phyloP scores from a whole-genome alignment of 1,140 invertebrate genomes.

The Apis mellifera region Amel_HAv3.1 CM009936.2:10309001-10309500 shows the following conservation, averaged over 20 bases:
- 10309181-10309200: slow-evolving; percentile 89
- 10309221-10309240: slow-evolving; percentile 83
- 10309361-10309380: slow-evolving; percentile 43
- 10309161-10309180: slow-evolving; percentile 77
- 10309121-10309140: slow-evolving; percentile 87
- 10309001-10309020: slow-evolving; percentile 88
- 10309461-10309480: slow-evolving; percentile 47
- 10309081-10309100: slow-evolving; percentile 91
- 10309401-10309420: slow-evolving; percentile 68
- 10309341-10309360: slow-evolving; percentile 55
- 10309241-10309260: slow-evolving; percentile 78
- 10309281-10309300: slow-evolving; percentile 81
- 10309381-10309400: slow-evolving; percentile 67
- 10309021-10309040: slow-evolving; percentile 96
- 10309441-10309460: slow-evolving; percentile 54
- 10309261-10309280: slow-evolving; percentile 70
- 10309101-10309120: slow-evolving; percentile 89
- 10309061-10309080: slow-evolving; percentile 94
- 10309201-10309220: slow-evolving; percentile 91
- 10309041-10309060: slow-evolving; percentile 95
- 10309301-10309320: slow-evolving; percentile 84
- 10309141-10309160: slow-evolving; percentile 76
- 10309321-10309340: slow-evolving; percentile 85
- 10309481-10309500: slow-evolving; percentile 31
- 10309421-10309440: slow-evolving; percentile 61